Percentiles rank a stretch among this genome's conserved stretches.
Evolutionary conservation across 1,140 invertebrate genomes (phyloP).

Genomic region (Drosophila funebris): DNA sequence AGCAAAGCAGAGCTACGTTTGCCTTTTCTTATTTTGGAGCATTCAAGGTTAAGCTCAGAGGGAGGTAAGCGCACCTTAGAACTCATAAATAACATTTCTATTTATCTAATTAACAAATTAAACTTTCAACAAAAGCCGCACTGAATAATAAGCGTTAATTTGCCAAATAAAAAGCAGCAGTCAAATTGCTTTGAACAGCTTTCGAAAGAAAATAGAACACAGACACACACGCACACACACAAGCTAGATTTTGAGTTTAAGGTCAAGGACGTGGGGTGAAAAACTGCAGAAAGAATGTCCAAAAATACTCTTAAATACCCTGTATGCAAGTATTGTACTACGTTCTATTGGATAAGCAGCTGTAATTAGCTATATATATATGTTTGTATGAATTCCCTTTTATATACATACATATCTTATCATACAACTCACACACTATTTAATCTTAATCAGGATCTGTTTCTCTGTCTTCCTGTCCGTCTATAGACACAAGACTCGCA

Average conservation of each 20-base stretch:
- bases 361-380: too few species aligned
- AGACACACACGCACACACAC: background rate
- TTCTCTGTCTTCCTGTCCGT: too few species aligned
- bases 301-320: conserved; percentile 1
- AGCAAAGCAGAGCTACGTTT: conserved; percentile 7
- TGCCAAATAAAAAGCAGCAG: conserved; percentile 44
- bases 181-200: conserved; percentile 39
- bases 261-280: conserved; percentile 60
- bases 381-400: too few species aligned
- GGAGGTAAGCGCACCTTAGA: too few species aligned
- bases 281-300: background rate
- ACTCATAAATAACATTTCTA: conserved; percentile 48
- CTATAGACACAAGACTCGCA: too few species aligned
- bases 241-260: conserved; percentile 53
- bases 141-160: conserved; percentile 68
- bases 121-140: conserved; percentile 58
- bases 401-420: too few species aligned
- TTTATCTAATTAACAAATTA: conserved; percentile 75
- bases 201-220: conserved; percentile 41
- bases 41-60: conserved; percentile 17
- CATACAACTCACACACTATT: too few species aligned
- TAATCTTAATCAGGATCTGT: too few species aligned
- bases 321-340: background rate
- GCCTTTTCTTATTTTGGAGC: background rate
- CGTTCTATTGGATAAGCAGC: too few species aligned